phyloP scores from a whole-genome alignment of 2,113 vertebrate species.

The Chlamydotis undulata region DNA sequence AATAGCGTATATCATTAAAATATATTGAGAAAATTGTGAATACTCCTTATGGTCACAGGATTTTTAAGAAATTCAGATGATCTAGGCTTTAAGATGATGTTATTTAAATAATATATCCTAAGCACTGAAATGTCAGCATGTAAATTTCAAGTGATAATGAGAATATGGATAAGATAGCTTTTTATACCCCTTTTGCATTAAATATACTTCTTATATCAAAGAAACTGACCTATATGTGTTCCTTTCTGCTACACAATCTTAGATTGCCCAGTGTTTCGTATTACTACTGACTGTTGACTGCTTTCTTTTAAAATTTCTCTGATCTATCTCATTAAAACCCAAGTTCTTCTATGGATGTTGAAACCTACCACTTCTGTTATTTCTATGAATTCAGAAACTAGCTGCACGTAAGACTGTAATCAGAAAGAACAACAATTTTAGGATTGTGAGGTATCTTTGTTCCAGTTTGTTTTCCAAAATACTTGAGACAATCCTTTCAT shows the following conservation, averaged over 20 bases:
- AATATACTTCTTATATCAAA: background rate
- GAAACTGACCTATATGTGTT: background rate
- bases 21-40: background rate
- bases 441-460: accelerated
- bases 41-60: background rate
- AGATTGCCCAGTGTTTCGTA: background rate
- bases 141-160: background rate
- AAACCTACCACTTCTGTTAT: background rate
- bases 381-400: background rate
- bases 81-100: background rate
- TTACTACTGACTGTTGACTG: background rate
- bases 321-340: background rate
- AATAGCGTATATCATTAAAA: background rate
- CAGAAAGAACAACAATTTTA: background rate
- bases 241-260: background rate
- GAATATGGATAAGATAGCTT: background rate
- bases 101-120: background rate
- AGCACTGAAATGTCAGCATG: background rate
- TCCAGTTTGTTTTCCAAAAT: background rate
- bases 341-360: background rate
- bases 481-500: background rate
- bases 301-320: background rate
- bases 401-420: background rate
- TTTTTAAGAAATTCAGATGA: background rate
- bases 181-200: background rate